Evolutionary conservation across 2,888 invertebrate genomes (phyloP), one percentile per base, ranked within the genome.

Genomic region (Oscheius sp.): DNA sequence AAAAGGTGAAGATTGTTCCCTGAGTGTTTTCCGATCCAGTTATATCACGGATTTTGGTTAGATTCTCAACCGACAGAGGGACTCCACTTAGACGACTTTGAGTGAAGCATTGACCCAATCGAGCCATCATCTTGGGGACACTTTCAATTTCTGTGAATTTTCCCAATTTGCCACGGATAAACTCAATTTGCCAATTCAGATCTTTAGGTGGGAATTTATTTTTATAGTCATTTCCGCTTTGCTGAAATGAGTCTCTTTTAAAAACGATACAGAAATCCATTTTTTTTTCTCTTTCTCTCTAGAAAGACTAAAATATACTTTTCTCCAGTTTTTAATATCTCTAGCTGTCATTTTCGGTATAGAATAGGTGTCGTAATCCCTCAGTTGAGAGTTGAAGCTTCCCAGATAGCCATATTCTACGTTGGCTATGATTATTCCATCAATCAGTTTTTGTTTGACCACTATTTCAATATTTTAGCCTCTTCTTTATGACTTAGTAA

Each of bases 21-120:
- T n/a, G n/a, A 6, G 48, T 31, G 27, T 64, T 52, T 6, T 15
- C 2, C n/a, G 50, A 48, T n/a, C 80, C 80, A 12, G 69, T 58
- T 61, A 76, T 57, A 70, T 80, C 80, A 65, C 48, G 71, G 25
- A 39, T 69, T 17, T 69, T 73, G 53, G 67, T 46, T 39, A 73
- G 73, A 6, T 66, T 65, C 2, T 58, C 46, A 10, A 69, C 10
- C 10, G 71, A 69, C 57, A 78, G 52, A 37, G 70, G 61, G 33
- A 77, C 73, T 27, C 76, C 74, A 33, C 52, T 65, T 33, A 57
- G 57, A 31, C 73, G 50, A 27, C 71, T 72, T 42, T 86, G 86
- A 3, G 87, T 87, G 67, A 87, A 87, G 65, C 85, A 86, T 66
- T 87, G 87, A 29, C 87, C 87, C 70, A 87, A 76, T 8, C 87